Percentiles rank a stretch among this genome's conserved stretches.
These are phyloP conservation scores for Chelonoidis abingdonii DNA, from an alignment of 2,113 vertebrate genomes.

Conservation along the genomic window DNA sequence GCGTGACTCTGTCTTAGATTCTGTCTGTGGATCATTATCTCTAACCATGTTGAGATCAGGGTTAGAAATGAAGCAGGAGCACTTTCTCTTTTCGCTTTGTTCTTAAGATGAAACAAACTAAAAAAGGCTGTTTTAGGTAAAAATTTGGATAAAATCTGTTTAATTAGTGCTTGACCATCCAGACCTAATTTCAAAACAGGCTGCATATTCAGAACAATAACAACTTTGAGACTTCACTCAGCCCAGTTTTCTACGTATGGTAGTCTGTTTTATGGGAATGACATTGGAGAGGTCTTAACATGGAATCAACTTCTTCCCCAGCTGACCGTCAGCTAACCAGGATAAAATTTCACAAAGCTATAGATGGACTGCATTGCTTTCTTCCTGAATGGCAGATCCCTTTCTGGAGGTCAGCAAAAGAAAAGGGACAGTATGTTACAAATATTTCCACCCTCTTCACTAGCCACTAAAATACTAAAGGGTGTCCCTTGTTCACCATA, in stretches of 20 bases:
- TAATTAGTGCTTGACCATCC: background rate
- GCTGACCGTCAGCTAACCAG: background rate
- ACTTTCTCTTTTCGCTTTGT: background rate
- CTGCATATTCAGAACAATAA: background rate
- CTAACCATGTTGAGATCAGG: background rate
- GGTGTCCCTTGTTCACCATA: background rate
- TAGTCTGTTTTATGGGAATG: background rate
- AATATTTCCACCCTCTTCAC: background rate
- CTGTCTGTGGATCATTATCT: background rate
- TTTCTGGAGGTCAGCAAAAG: background rate
- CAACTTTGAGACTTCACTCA: background rate
- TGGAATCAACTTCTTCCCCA: background rate
- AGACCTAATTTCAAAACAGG: background rate
- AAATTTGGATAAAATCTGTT: background rate
- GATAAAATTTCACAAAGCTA: background rate
- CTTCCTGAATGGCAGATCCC: background rate
- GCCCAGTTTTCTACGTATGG: background rate
- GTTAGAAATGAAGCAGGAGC: fast-evolving
- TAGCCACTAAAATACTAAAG: background rate
- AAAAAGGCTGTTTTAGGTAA: background rate
- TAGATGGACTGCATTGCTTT: background rate
- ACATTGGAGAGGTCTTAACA: background rate
- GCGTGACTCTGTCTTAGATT: background rate
- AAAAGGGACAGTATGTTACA: background rate
- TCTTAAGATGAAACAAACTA: background rate